Conservation (phyloP, 2,113 vertebrate genomes). For the Paramisgurnus dabryanus region DNA sequence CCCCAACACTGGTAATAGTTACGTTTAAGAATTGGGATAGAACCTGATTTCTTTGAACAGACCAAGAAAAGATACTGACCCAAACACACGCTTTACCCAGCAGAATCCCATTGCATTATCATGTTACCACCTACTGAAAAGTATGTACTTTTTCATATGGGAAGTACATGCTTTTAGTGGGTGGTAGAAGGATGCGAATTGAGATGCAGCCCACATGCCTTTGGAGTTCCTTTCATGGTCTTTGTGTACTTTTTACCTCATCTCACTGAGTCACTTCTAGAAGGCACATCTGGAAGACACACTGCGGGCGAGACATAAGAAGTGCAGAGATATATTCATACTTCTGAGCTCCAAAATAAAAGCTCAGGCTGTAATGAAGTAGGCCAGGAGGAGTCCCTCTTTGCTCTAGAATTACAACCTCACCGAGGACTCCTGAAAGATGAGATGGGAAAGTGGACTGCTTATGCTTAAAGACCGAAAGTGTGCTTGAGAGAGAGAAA, state of each 20-base stretch:
- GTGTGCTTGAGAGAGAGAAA: slow-evolving; percentile 38
- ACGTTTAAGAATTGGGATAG: too few species aligned
- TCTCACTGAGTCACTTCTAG: slow-evolving; percentile 4
- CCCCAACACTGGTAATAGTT: too few species aligned
- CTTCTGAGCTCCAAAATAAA: slow-evolving; percentile 37
- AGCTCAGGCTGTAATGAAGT: slow-evolving; percentile 46
- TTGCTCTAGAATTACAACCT: slow-evolving; percentile 61
- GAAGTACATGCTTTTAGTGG: not conserved
- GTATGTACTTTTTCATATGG: not conserved
- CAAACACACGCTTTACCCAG: too few species aligned
- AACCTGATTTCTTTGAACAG: too few species aligned
- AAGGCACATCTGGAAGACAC: not conserved
- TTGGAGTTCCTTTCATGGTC: slow-evolving; percentile 1
- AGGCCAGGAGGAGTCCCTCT: slow-evolving; percentile 41
- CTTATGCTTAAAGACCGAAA: slow-evolving; percentile 59
- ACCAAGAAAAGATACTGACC: too few species aligned
- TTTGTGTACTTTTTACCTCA: slow-evolving; percentile 19
- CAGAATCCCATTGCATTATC: not conserved
- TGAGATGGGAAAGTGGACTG: slow-evolving; percentile 66
- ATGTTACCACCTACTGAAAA: not conserved
- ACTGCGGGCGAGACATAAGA: slow-evolving; percentile 20
- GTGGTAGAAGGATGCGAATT: not conserved
- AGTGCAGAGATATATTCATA: slow-evolving; percentile 34
- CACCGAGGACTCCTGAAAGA: slow-evolving; percentile 69
- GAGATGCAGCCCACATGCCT: not conserved